Evolutionary conservation across 2,113 vertebrate genomes (phyloP), one percentile per base, ranked within the genome.

Genomic region (Heteronetta atricapilla): DNA sequence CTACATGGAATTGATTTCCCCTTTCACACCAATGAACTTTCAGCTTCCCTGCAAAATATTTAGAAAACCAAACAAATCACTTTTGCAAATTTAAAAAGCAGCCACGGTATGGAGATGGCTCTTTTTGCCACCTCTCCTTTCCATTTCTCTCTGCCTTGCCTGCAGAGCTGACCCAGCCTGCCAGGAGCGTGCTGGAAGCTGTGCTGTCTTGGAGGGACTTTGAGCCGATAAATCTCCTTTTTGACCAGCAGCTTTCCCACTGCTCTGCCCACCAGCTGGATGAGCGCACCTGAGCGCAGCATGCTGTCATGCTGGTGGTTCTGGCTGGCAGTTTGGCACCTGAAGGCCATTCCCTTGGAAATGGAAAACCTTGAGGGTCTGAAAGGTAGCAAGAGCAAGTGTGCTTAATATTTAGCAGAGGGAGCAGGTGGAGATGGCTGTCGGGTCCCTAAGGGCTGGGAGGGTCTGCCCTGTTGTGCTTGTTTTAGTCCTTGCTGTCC

Each of bases 321-420:
- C 66, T 13, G 15, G 60, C 74, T 67, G 87, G 85, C 74, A 96
- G 74, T 33, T 78, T 52, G 69, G 69, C 74, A 91, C 67, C 72
- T 94, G 53, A 74, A 90, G 59, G 56, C 78, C 90, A 92, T 83
- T 87, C 86, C 62, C 78, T 79, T 90, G 76, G 50, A 83, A 89
- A 73, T 42, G 25, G 52, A 70, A 79, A 53, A 13, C 59, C 70
- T 69, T 25, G 38, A 73, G 67, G 53, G 28, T 29, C 78, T 82
- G 8, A 72, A 40, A 58, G 38, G 36, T 2, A 58, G 4, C 9
- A 86, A 86, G 59, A 52, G 14, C 34, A 86, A 62, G 82, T 4
- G n/a, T 20, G 53, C 50, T 74, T 84, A 17, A 89, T 82, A 87
- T 69, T 33, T 40, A 52, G 2, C 55, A 60, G 56, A 42, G 58